Conservation (phyloP, 2,888 invertebrate species). For the Spisula subtruncata region DNA sequence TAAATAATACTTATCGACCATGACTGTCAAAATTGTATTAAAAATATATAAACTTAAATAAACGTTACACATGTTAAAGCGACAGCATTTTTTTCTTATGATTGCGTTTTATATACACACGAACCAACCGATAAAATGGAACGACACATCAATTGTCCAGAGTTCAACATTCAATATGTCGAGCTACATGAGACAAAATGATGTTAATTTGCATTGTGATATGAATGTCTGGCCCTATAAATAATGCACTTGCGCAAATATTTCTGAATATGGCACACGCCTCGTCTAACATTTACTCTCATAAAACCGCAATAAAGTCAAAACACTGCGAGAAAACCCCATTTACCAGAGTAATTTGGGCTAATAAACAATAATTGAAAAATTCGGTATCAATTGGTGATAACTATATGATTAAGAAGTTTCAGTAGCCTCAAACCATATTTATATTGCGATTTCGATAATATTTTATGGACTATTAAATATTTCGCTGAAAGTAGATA, state of each 20-base stretch:
- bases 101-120: no score
- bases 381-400: neutral
- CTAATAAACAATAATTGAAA: slow-evolving; percentile 15
- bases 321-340: neutral
- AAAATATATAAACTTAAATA: no score
- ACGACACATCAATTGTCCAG: no score
- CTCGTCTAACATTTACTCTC: neutral
- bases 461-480: no score
- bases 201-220: neutral
- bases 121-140: no score
- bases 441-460: no score
- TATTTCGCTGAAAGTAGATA: no score
- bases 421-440: neutral
- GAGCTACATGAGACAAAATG: neutral
- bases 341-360: neutral
- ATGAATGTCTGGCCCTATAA: neutral
- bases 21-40: no score
- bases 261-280: neutral
- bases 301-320: slow-evolving; percentile 2
- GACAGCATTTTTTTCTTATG: no score
- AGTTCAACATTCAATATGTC: neutral
- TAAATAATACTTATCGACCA: no score
- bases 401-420: neutral
- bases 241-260: neutral
- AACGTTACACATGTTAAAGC: no score